Base-by-base conservation (phyloP, 1,140 invertebrate genomes). In the Tetragnatha versicolor region DNA sequence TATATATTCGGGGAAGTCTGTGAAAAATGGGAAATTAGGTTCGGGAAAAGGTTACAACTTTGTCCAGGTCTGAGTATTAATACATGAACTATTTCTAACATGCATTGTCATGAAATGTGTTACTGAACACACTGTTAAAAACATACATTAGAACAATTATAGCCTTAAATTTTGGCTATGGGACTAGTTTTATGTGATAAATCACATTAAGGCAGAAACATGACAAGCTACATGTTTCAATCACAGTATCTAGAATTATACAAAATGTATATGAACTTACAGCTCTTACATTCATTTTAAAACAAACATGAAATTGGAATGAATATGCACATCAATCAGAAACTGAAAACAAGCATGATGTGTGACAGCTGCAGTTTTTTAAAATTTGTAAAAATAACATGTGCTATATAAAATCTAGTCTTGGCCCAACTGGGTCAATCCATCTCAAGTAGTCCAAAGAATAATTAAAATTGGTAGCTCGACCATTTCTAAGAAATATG, bases 151-250 rank as follows among this genome's bases (percentile, higher is more conserved):
- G 33, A 42, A 45, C 55, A 60, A 31, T 60, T 60, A 29, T 33
- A 33, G 53, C 51, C 51, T 35, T n/a, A 60, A 33, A 60, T 49
- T 60, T 42, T 60, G 69, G 69, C 39, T 73, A 69, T 33, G 22
- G 35, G 51, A 39, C 39, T 60, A 73, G 53, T n/a, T 45, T 45
- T 60, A 27, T 60, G 55, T 29, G n/a, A 60, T 31, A 60, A 39
- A 47, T 63, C 42, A 27, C 60, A 75, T 29, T 77, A 77, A 77
- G 73, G 73, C 73, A 77, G 73, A 77, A 77, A 77, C 73, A 77
- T 77, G 73, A 77, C 73, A 66, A 61, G 60, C 73, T 77, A 77
- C 73, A 77, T 77, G 73, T 77, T 77, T 77, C 73, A 66, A 77
- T 77, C 73, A 77, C 73, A 77, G 73, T 42, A 47, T 65, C 45